Conservation (phyloP, 2,797 vertebrate species). For the Platyrinchus mystaceus region DNA sequence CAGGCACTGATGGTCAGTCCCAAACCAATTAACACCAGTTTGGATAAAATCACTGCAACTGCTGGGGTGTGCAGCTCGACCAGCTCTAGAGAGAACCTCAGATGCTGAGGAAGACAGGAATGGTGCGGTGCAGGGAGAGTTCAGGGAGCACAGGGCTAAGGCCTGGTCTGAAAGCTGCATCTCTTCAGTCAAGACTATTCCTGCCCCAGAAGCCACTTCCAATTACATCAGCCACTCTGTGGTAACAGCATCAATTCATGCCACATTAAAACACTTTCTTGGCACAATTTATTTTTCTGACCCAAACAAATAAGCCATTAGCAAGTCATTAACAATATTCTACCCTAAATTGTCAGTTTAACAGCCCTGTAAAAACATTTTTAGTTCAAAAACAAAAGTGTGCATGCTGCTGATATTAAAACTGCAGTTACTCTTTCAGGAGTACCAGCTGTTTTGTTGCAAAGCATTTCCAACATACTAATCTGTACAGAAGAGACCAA, state of each 20-base stretch:
- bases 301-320: conserved; percentile 63
- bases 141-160: neutral
- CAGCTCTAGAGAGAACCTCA: neutral
- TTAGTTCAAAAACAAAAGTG: conserved; percentile 57
- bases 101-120: neutral
- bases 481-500: conserved; percentile 28
- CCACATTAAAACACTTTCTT: conserved; percentile 64
- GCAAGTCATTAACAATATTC: conserved; percentile 67
- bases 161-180: neutral
- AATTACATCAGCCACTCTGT: neutral
- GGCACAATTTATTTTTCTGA: conserved; percentile 71
- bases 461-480: conserved; percentile 32
- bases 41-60: neutral
- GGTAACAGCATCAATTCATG: conserved; percentile 56
- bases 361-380: conserved; percentile 59
- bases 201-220: conserved; percentile 36
- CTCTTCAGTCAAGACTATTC: neutral
- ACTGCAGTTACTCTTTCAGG: conserved; percentile 52
- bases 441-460: conserved; percentile 22
- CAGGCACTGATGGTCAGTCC: neutral
- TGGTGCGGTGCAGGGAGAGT: neutral
- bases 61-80: neutral
- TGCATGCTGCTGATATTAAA: conserved; percentile 54
- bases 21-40: neutral
- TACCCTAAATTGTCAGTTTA: conserved; percentile 67